Evolutionary conservation across 1,140 invertebrate species (phyloP), one percentile per base, ranked within the genome.

Genomic region (Ostrea edulis): DNA sequence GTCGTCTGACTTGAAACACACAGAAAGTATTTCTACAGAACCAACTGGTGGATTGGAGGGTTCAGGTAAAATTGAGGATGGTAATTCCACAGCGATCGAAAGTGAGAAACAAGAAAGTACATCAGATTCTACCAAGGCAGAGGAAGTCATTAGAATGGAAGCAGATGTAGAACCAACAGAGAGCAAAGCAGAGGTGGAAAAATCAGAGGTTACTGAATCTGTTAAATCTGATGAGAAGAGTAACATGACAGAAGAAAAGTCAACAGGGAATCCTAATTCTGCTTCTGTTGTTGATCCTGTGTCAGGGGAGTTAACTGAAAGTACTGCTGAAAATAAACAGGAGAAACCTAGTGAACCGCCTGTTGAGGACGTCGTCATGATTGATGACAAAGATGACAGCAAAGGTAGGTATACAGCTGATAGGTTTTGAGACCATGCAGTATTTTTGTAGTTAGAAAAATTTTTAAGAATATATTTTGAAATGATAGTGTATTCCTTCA

Each of bases 281-380:
- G 35, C 35, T 44, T 44, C 35, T 44, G 35, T n/a, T 22, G 35
- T n/a, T 17, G 58, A 77, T 17, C 20, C 7, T 22, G 53, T 62
- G 68, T 62, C 22, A 58, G 54, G 52, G 25, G 85, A 62, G 44
- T 14, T 62, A 44, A 85, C 44, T 35, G 52, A 81, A 29, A 35
- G 51, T 8, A 17, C 68, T 35, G 17, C 35, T 83, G 82, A 86
- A 83, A 71, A 68, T 62, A 84, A 53, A 29, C 22, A 12, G 65
- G 71, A 51, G 65, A 71, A 71, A 71, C 7, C 58, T n/a, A 53
- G 82, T 44, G 29, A 12, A 9, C 29, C 52, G n/a, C 14, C 55
- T 29, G 35, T 22, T 85, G n/a, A n/a, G 25, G 53, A 62, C n/a
- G 54, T 85, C 35, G 68, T 71, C 68, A 71, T 71, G 68, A 71